Evolutionary conservation across 2,888 invertebrate species (phyloP).

Genomic region (Clusia tigrina): DNA sequence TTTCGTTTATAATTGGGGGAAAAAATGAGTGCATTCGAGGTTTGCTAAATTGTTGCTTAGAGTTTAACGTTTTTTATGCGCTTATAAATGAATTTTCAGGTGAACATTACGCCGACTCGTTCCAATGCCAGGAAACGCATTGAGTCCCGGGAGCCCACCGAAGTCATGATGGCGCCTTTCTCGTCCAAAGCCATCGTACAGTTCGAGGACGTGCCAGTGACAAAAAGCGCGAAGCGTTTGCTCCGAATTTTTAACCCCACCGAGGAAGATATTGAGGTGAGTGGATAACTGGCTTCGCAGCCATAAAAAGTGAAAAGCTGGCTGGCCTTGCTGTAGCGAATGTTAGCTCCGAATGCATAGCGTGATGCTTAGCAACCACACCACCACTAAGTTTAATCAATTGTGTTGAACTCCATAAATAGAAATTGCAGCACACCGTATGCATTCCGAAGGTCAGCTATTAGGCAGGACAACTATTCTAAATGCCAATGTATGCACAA

Average conservation of each 20-base stretch:
- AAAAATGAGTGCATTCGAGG: constrained; percentile 63
- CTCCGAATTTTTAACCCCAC: constrained; percentile 71
- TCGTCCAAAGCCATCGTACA: constrained; percentile 72
- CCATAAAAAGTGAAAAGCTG: no score
- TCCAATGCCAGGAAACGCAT: constrained; percentile 54
- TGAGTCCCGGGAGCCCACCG: constrained; percentile 60
- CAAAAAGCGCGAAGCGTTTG: constrained; percentile 67
- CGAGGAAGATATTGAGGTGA: constrained; percentile 64
- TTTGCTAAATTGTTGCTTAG: constrained; percentile 33
- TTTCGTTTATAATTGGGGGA: no score
- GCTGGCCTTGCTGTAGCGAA: no score
- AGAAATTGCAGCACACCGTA: no score
- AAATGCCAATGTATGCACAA: no score
- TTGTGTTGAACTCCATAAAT: no score
- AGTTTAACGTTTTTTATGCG: background rate
- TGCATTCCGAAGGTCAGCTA: no score
- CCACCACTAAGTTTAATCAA: no score
- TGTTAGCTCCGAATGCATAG: no score
- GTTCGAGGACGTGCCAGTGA: constrained; percentile 73
- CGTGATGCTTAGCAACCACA: no score
- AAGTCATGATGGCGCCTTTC: constrained; percentile 72
- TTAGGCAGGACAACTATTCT: no score
- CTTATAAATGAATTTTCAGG: constrained; percentile 41
- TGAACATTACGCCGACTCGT: constrained; percentile 61
- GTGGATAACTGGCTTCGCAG: no score